Evolutionary conservation across 23 tunicate genomes (phyloP).

Genomic region (Oikopleura dioica): DNA sequence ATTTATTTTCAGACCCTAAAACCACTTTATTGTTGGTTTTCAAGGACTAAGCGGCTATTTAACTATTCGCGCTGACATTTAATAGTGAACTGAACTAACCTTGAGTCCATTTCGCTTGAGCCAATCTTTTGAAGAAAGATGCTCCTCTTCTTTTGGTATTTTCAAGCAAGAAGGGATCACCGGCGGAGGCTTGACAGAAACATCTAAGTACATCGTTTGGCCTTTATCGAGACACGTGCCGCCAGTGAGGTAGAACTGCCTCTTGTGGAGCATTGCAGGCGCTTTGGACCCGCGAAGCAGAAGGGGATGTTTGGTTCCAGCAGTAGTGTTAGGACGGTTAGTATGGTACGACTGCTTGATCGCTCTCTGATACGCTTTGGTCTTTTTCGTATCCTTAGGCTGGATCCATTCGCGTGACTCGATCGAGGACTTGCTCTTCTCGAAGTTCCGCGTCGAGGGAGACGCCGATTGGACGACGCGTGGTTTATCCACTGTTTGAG

Average conservation of each 20-base stretch:
- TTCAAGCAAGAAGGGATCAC: background rate
- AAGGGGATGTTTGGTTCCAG: background rate
- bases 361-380: background rate
- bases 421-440: background rate
- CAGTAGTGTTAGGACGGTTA: background rate
- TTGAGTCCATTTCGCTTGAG: background rate
- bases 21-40: too few species aligned
- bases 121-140: background rate
- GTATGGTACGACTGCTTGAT: background rate
- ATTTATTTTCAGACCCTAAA: slow-evolving; percentile 1
- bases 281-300: background rate
- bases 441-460: too few species aligned
- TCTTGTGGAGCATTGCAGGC: background rate
- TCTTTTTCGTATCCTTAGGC: background rate
- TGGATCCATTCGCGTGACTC: background rate
- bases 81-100: background rate
- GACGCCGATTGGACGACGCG: too few species aligned
- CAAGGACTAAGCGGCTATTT: too few species aligned
- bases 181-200: background rate
- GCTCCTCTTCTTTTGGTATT: background rate
- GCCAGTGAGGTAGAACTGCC: background rate
- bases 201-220: background rate
- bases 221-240: background rate
- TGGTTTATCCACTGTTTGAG: too few species aligned
- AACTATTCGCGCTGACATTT: background rate